Conservation (phyloP, 2,888 invertebrate species). For the Aleiodes leptofemur region DNA sequence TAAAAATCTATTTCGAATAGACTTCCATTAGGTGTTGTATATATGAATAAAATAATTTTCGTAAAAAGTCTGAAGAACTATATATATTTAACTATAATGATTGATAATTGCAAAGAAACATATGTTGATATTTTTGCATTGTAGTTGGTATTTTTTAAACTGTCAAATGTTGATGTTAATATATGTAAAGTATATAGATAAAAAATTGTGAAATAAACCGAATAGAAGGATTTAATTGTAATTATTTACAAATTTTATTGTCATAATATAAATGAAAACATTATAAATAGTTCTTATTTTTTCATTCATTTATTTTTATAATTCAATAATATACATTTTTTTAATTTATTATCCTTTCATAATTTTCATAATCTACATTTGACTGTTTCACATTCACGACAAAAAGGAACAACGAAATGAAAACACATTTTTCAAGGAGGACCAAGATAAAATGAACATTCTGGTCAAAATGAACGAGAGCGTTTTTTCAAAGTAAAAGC, state of each 20-base stretch:
- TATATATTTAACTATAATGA: conserved; percentile 57
- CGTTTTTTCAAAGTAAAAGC: too few species aligned
- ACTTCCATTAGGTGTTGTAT: too few species aligned
- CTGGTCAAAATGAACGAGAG: too few species aligned
- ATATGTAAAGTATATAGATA: conserved; percentile 33
- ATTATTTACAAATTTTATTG: too few species aligned
- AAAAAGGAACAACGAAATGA: neutral
- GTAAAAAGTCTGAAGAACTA: conserved; percentile 54
- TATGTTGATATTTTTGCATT: conserved; percentile 61
- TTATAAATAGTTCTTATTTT: neutral
- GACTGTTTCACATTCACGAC: conserved; percentile 1
- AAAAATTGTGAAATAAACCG: neutral
- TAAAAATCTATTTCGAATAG: too few species aligned
- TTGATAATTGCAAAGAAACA: conserved; percentile 57
- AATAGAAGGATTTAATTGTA: too few species aligned
- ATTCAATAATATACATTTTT: conserved; percentile 52
- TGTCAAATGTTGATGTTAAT: conserved; percentile 15
- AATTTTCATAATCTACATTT: conserved; percentile 16
- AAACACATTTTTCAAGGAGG: neutral
- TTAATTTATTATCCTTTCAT: conserved; percentile 3
- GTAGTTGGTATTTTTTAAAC: neutral
- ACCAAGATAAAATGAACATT: too few species aligned
- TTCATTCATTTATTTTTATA: conserved; percentile 53
- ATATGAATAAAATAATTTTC: neutral
- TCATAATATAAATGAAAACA: too few species aligned